phyloP scores from a whole-genome alignment of 2,797 vertebrate genomes.

The Malurus leucopterus region DNA sequence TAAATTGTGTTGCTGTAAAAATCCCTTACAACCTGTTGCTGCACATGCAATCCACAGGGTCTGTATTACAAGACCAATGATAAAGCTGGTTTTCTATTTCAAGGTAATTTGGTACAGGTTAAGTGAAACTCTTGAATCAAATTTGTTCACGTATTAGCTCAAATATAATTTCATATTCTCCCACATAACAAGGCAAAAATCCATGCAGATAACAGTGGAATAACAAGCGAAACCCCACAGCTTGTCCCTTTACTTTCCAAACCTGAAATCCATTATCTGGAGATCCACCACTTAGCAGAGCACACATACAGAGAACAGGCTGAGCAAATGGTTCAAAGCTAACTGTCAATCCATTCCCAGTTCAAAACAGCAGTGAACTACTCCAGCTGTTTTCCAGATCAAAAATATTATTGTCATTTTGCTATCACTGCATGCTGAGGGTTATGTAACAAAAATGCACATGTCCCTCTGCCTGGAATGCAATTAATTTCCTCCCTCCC shows the following conservation, averaged over 20 bases:
- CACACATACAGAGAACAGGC: neutral
- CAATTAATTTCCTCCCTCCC: constrained; percentile 55
- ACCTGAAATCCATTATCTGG: neutral
- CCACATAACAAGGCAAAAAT: neutral
- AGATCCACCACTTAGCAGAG: neutral
- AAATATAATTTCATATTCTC: neutral
- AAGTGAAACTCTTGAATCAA: neutral
- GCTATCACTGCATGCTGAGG: constrained; percentile 26
- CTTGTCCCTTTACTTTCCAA: neutral
- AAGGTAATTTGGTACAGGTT: neutral
- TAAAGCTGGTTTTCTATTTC: neutral
- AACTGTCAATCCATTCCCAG: constrained; percentile 15
- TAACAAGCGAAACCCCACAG: neutral
- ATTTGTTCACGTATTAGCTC: neutral
- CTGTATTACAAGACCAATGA: neutral
- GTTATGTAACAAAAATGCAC: constrained; percentile 48
- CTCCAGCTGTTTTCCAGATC: constrained; percentile 59
- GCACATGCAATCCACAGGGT: neutral
- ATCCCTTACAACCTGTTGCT: neutral
- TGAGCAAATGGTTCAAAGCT: constrained; percentile 16
- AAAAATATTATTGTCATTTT: constrained; percentile 50
- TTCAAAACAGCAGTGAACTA: constrained; percentile 26
- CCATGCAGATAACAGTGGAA: neutral
- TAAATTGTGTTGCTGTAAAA: neutral
- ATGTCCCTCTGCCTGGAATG: constrained; percentile 43